phyloP scores from a whole-genome alignment of 2,797 vertebrate genomes.

The Anguilla anguilla region DNA sequence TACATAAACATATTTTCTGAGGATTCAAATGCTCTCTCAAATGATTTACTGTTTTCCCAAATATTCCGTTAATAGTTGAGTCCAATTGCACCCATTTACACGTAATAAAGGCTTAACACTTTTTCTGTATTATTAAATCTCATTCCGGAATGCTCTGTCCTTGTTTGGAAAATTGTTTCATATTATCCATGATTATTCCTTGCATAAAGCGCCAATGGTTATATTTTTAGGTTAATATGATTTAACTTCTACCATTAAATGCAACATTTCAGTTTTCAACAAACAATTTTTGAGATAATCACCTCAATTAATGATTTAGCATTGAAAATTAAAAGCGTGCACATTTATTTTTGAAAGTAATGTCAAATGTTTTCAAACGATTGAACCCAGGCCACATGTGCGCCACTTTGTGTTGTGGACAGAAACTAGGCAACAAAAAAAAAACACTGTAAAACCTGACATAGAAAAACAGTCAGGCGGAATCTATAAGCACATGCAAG shows the following conservation, averaged over 20 bases:
- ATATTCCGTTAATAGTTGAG: not conserved
- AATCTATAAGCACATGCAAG: not conserved
- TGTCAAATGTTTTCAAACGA: not conserved
- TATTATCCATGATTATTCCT: not conserved
- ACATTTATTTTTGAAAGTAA: not conserved
- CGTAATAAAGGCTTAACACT: not conserved
- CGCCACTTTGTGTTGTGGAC: not conserved
- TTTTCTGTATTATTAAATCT: not conserved
- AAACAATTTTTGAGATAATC: not conserved
- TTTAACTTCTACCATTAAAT: not conserved
- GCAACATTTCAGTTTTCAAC: not conserved
- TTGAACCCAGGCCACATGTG: not conserved
- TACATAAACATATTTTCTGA: not conserved
- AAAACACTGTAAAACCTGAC: not conserved
- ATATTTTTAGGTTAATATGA: not conserved
- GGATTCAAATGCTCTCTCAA: not conserved
- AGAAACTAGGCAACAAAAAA: not conserved
- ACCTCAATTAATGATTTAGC: not conserved
- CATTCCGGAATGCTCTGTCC: not conserved
- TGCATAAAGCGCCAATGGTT: not conserved
- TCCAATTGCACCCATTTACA: not conserved
- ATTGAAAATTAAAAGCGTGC: not conserved
- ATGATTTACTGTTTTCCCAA: not conserved
- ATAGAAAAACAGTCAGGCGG: not conserved
- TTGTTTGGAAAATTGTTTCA: not conserved